Conservation (phyloP, 1,140 invertebrate genomes). For the Diorhabda elongata region DNA sequence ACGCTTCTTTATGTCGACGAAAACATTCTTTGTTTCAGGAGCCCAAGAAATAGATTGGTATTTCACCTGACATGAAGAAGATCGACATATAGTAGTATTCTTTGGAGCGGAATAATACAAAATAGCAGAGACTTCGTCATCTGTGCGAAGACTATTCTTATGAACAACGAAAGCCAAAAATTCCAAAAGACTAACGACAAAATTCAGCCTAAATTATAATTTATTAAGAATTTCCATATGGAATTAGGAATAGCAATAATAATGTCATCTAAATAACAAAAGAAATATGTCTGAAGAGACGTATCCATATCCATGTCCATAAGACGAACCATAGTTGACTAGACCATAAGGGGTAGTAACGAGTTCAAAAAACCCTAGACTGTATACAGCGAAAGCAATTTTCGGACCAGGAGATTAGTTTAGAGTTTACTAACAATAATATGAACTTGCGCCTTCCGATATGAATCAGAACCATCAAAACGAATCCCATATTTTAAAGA, state of each 20-base stretch:
- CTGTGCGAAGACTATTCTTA: constrained; percentile 10
- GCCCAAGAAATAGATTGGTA: constrained; percentile 13
- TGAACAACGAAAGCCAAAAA: constrained; percentile 19
- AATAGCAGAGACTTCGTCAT: constrained; percentile 33
- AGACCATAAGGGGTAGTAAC: constrained; percentile 42
- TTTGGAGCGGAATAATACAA: constrained; percentile 38
- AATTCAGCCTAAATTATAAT: neutral
- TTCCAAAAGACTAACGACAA: neutral
- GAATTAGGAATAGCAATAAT: constrained; percentile 22
- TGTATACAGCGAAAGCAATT: constrained; percentile 27
- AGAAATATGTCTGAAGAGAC: constrained; percentile 23
- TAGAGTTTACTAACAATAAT: constrained; percentile 31
- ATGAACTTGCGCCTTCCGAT: constrained; percentile 24
- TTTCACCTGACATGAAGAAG: constrained; percentile 28
- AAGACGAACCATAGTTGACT: constrained; percentile 40
- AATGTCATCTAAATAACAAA: constrained; percentile 42
- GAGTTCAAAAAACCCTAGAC: constrained; percentile 32
- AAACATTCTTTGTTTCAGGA: constrained; percentile 6
- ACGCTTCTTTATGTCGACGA: constrained; percentile 8
- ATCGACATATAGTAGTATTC: constrained; percentile 25
- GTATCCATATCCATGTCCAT: constrained; percentile 36
- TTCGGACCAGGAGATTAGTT: neutral
- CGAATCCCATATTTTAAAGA: constrained; percentile 30
- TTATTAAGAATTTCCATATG: constrained; percentile 17
- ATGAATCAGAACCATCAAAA: constrained; percentile 34